Base-by-base conservation (phyloP, 1,140 invertebrate genomes). In the Sycobia sp. region DNA sequence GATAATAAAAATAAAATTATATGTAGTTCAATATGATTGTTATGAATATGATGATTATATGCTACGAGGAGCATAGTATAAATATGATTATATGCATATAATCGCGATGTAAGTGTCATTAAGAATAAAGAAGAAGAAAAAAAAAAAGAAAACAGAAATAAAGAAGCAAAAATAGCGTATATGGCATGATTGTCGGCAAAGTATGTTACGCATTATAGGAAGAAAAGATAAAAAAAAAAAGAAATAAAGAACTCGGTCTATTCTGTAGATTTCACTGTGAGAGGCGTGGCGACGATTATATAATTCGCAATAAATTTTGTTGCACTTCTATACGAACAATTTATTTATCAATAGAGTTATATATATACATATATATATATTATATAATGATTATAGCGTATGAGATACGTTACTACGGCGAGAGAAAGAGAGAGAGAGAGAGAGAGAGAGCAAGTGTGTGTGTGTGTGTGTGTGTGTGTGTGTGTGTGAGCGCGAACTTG, bases 21-120 rank as follows among this genome's bases (percentile, higher is more conserved):
- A 43, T 57, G 53, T 50, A 50, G 38, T 43, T 56, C 46, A 57
- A 51, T 50, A 51, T 49, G 61, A 56, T 63, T 36, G 53, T 63
- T 62, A 62, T 32, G 29, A 47, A 55, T 56, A 49, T 55, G 32
- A 41, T 50, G 53, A 18, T 55, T 62, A 54, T n/a, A n/a, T 27
- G 29, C 25, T 44, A 56, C 22, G 27, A 23, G 39, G 49, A 43
- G 44, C 50, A 57, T 56, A 57, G 20, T 63, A 63, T 63, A 43
- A 57, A 51, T 49, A 62, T 55, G 13, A 47, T 47, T 56, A 51
- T 49, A 56, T 62, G 34, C 44, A 41, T 44, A 53, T 54, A 54
- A 54, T 25, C 25, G 54, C 36, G 16, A 62, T 55, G 56, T 55
- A 55, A 56, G 36, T 55, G 51, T 55, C 41, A 56, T 44, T 51